Base-by-base conservation (phyloP, 1,140 invertebrate species). In the Galendromus occidentalis region DNA sequence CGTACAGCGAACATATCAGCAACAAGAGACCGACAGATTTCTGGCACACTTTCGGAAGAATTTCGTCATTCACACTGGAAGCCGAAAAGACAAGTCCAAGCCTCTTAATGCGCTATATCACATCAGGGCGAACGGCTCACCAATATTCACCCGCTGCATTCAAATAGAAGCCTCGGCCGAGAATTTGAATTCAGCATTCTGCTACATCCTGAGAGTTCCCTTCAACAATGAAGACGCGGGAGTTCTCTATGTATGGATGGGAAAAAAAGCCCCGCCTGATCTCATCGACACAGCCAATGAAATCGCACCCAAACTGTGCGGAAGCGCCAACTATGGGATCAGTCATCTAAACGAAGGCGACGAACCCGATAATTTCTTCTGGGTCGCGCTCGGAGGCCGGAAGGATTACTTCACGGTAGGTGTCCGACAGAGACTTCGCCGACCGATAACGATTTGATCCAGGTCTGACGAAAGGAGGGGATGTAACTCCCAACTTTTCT, bases 291-390 rank as follows among this genome's bases (percentile, higher is more conserved):
- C 98, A 51, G 82, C 89, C 42, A 87, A 95, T 78, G 88, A 96
- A 75, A 91, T 96, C 67, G 91, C 91, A 4, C 86, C 91, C 70
- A 83, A 90, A 70, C 90, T 94, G 83, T 96, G 92, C 75, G 90
- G 90, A 74, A 86, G 83, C 73, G 81, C 82, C 74, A 74, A 74
- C 64, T 69, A 44, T 66, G 64, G 12, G 9, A 20, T 67, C 17
- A 33, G 86, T 80, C 83, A 91, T 17, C 77, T 99, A 47, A 88
- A 86, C 70, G 95, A 99, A 81, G 93, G 94, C 33, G 89, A 94
- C 74, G 96, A 99, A 76, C 93, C 94, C 2, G 91, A 97, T 73
- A 96, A 97, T 73, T 98, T 98, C 80, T 98, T 97, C 75, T 98
- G 95, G 95, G 84, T 95, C 45, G 91, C 84, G 25, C 78, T 99